Base-by-base conservation (phyloP, 2,797 vertebrate genomes). In the Okamejei kenojei region DNA sequence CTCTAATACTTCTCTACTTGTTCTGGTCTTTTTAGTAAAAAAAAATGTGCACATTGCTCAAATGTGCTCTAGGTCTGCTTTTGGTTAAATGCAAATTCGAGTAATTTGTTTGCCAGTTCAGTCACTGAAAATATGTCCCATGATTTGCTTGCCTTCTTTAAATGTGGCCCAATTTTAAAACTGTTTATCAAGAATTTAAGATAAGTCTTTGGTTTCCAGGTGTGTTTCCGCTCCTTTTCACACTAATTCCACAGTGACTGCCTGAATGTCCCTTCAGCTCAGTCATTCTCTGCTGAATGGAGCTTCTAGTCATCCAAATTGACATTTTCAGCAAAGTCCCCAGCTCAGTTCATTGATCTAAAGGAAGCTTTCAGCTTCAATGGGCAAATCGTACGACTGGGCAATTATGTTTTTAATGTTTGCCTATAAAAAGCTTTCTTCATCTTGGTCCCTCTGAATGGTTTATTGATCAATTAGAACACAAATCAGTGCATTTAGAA, bases 321-420 rank as follows among this genome's bases (percentile, higher is more conserved):
- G 90, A 91, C 90, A 91, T 76, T 91, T 91, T 58, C 35, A 76
- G 71, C 38, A 73, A 17, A 74, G 11, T 74, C 68, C 68, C n/a
- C 38, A 73, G 65, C 71, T 91, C 90, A 91, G 35, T 74, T 91
- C 90, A 91, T 74, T 91, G 71, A 91, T 91, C 71, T 74, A 54
- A 91, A 74, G 58, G 88, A 73, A 91, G 38, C 21, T 91, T 91
- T 91, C 71, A 15, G 68, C 90, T 91, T 76, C 38, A 15, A 23
- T 76, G 23, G 8, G 26, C 23, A 74, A 26, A 7, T 54, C 61
- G 54, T 54, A 15, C 0, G 35, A 68, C 29, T 54, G 90, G 54
- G 26, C 45, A 54, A 54, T 45, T 74, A 32, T 73, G 88, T 38
- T 91, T 23, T 91, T 91, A 73, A 91, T 91, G 11, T 73, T 74